Conservation (phyloP, 2,113 vertebrate genomes). For the Psephotus haematonotus region DNA sequence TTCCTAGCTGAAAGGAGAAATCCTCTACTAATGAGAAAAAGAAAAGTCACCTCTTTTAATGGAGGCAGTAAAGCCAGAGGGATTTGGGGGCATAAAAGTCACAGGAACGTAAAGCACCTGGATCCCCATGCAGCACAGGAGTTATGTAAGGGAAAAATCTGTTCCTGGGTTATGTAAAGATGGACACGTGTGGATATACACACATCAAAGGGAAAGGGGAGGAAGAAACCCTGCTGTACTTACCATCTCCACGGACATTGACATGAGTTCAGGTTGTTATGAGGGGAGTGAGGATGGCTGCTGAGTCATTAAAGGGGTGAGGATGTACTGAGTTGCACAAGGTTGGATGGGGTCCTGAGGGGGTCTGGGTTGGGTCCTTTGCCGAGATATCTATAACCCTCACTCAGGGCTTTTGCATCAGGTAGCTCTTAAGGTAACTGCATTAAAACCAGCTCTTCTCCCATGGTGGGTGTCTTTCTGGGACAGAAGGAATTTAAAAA, state of each 20-base stretch:
- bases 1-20: neutral
- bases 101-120: conserved; percentile 4
- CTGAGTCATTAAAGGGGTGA: neutral
- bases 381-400: neutral
- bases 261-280: neutral
- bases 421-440: neutral
- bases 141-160: conserved; percentile 27
- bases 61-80: neutral
- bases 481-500: neutral
- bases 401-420: neutral
- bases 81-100: neutral
- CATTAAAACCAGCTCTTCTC: neutral
- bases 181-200: accelerated
- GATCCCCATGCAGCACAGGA: neutral
- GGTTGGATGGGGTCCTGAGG: neutral
- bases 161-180: neutral
- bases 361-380: neutral
- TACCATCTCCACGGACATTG: neutral
- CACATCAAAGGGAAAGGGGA: neutral
- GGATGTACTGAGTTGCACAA: neutral
- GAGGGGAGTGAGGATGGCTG: neutral
- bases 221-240: neutral
- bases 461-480: neutral
- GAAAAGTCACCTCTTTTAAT: neutral
- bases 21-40: neutral